Percentiles rank a stretch among this genome's conserved stretches.
phyloP scores from a whole-genome alignment of 2,888 invertebrate species.

The Trichogramma evanescens region DNA sequence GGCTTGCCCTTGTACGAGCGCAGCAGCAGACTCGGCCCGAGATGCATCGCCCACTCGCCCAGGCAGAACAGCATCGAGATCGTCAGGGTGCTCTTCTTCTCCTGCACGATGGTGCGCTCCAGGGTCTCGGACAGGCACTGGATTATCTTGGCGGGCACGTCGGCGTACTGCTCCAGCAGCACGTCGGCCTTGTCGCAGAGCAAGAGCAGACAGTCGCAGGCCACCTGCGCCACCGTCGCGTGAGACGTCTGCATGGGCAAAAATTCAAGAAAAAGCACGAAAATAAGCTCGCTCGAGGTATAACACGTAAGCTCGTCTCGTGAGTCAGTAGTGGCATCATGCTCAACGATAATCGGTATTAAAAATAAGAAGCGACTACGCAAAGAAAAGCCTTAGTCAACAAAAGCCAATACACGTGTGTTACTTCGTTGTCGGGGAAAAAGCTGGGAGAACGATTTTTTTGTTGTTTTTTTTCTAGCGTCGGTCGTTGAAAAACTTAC shows the following conservation, averaged over 20 bases:
- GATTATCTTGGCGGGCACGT: slow-evolving; percentile 59
- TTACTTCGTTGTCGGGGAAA: not conserved
- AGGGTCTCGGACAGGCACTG: slow-evolving; percentile 51
- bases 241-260: slow-evolving; percentile 35
- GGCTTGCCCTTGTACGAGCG: slow-evolving; percentile 51
- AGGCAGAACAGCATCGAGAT: slow-evolving; percentile 80
- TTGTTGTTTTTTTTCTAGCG: not conserved
- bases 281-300: too few relatives aligned
- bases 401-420: too few relatives aligned
- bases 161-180: slow-evolving; percentile 66
- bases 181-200: slow-evolving; percentile 72
- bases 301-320: too few relatives aligned
- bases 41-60: slow-evolving; percentile 88
- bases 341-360: too few relatives aligned
- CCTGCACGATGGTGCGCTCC: slow-evolving; percentile 48
- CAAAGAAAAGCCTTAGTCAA: too few relatives aligned
- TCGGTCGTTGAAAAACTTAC: too few relatives aligned
- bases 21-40: slow-evolving; percentile 62
- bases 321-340: too few relatives aligned
- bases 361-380: too few relatives aligned
- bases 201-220: slow-evolving; percentile 72
- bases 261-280: too few relatives aligned
- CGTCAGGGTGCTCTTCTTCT: slow-evolving; percentile 55
- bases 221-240: slow-evolving; percentile 70
- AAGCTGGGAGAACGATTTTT: not conserved